Conservation (phyloP, 30 jellyfish, hydroid and myxozoan species). For the Aurelia sp. region DNA sequence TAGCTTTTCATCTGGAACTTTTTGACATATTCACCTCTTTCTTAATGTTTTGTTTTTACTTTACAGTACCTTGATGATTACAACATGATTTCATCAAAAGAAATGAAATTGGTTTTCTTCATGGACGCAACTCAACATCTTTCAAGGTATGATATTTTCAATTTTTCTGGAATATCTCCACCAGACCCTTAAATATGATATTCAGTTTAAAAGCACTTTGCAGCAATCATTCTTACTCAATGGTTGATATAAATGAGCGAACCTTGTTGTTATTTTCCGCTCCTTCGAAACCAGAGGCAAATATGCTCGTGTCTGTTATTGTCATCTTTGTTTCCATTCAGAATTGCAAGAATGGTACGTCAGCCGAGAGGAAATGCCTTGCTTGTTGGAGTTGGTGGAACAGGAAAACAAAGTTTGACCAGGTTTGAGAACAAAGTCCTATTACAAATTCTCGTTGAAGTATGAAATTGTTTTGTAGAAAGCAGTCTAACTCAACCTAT, state of each 20-base stretch:
- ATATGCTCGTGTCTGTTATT: no score
- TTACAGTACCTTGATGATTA: conserved; percentile 91
- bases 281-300: no score
- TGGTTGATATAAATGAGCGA: no score
- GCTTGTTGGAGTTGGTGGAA: conserved; percentile 98
- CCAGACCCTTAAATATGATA: not conserved
- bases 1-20: no score
- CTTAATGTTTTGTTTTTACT: not conserved
- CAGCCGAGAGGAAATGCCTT: conserved; percentile 98
- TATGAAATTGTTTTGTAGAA: no score
- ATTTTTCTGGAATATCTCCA: not conserved
- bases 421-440: conserved; percentile 30
- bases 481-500: no score
- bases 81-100: conserved; percentile 95
- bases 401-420: conserved; percentile 96
- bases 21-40: no score
- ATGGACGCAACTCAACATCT: conserved; percentile 94
- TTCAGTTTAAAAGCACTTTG: not conserved
- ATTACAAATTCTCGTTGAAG: no score
- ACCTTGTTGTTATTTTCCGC: no score
- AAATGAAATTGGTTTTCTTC: conserved; percentile 92
- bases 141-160: conserved; percentile 66
- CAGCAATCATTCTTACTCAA: not conserved
- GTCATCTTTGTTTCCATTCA: not conserved
- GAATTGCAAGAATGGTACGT: conserved; percentile 95